phyloP scores from a whole-genome alignment of 2,888 invertebrate species.

The Megalurothrips usitatus region DNA sequence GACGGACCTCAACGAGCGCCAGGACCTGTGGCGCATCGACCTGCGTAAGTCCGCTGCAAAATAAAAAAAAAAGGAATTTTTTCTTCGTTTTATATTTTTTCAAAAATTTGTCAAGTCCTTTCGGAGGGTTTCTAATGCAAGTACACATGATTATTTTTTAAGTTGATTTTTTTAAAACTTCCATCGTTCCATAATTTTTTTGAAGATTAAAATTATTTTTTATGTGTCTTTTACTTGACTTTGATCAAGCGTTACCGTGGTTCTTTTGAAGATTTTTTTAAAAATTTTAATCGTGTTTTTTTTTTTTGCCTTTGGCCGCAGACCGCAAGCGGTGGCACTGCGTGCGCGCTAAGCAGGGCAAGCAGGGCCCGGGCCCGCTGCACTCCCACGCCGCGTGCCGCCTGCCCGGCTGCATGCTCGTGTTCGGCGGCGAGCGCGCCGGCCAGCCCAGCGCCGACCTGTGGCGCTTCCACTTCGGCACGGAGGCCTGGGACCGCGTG shows the following conservation, averaged over 20 bases:
- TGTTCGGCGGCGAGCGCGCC: conserved; percentile 73
- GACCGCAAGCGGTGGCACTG: conserved; percentile 59
- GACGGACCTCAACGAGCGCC: conserved; percentile 60
- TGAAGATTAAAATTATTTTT: too few species aligned
- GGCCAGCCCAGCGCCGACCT: conserved; percentile 70
- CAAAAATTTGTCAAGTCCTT: too few species aligned
- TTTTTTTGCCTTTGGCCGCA: conserved; percentile 46
- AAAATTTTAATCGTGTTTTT: too few species aligned
- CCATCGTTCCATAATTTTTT: too few species aligned
- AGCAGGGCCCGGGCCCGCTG: conserved; percentile 64
- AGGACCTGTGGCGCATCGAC: conserved; percentile 77
- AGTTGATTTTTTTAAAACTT: too few species aligned
- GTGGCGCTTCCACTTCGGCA: conserved; percentile 76
- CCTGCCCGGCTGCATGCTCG: conserved; percentile 69
- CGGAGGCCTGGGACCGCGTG: conserved; percentile 72
- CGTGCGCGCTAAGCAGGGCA: conserved; percentile 47
- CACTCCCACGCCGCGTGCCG: conserved; percentile 75
- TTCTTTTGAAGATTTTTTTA: too few species aligned
- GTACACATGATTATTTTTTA: too few species aligned
- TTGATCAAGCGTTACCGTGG: too few species aligned
- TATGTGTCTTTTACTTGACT: too few species aligned
- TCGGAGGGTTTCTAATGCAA: too few species aligned
- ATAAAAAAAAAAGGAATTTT: conserved; percentile 30
- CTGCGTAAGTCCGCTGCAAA: conserved; percentile 54
- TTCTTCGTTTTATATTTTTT: background rate